Conservation (phyloP, 2,888 invertebrate genomes). For the Bugula neritina region DNA sequence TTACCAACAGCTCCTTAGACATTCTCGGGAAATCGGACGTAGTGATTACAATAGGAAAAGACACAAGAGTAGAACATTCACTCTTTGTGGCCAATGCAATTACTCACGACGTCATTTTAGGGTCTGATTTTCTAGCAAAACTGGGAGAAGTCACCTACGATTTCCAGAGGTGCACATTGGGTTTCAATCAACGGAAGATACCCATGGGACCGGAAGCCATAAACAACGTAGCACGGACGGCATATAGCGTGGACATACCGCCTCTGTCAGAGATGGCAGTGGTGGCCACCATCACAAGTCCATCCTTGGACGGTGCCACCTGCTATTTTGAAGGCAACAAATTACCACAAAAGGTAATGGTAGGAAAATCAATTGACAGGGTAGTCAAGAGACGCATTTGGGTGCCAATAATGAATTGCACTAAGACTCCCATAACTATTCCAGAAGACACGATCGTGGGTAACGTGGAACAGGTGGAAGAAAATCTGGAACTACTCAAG, state of each 20-base stretch:
- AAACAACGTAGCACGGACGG: not conserved
- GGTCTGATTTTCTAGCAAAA: not conserved
- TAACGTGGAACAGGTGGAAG: not conserved
- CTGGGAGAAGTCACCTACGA: not conserved
- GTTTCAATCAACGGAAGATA: not conserved
- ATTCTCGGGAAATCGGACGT: not conserved
- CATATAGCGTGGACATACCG: not conserved
- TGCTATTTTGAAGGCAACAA: constrained; percentile 7
- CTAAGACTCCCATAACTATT: not conserved
- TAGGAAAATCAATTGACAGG: not conserved
- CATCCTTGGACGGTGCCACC: not conserved
- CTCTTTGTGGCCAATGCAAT: not conserved
- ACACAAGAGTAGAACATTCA: not conserved
- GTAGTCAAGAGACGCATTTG: not conserved
- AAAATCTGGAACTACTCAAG: not conserved
- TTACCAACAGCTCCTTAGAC: too few relatives aligned
- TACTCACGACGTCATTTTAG: not conserved
- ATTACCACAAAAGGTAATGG: not conserved
- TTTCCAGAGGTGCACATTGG: not conserved
- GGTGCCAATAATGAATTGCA: not conserved
- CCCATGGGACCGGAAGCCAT: not conserved
- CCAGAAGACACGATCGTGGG: not conserved
- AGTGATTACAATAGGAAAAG: not conserved
- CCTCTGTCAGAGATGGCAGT: constrained; percentile 4
- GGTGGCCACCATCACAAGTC: not conserved